Evolutionary conservation across 2,888 invertebrate genomes (phyloP).

Genomic region (Cantharis rustica): DNA sequence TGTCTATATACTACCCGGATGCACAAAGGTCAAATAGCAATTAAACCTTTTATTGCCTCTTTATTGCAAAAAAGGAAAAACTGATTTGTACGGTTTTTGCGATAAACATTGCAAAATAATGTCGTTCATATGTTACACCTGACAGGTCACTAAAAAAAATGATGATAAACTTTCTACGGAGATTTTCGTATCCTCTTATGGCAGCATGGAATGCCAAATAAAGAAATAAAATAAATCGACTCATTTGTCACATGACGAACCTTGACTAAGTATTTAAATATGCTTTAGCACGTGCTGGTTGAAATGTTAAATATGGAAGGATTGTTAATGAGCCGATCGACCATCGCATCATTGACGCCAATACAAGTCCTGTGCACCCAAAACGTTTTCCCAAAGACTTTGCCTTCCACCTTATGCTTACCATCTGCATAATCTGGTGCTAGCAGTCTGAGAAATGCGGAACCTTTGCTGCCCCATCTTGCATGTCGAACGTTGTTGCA

Average conservation of each 20-base stretch:
- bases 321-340: neutral
- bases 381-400: neutral
- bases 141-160: neutral
- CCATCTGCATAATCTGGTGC: constrained; percentile 76
- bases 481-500: constrained; percentile 89
- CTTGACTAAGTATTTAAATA: neutral
- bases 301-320: neutral
- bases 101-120: neutral
- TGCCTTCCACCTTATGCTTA: too few species aligned
- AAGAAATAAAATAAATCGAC: neutral
- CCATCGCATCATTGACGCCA: neutral
- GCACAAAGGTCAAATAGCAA: neutral
- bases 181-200: neutral
- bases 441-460: constrained; percentile 74
- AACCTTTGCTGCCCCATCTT: constrained; percentile 81
- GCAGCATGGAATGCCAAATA: neutral
- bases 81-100: neutral
- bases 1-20: neutral
- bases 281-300: neutral
- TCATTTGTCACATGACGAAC: neutral
- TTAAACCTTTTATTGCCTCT: neutral
- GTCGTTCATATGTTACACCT: neutral
- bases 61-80: neutral
- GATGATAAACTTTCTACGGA: neutral
- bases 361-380: neutral